Percentiles rank a stretch among this genome's conserved stretches.
phyloP scores from a whole-genome alignment of 2,888 invertebrate species.

The Meiosimyza platycephala region DNA sequence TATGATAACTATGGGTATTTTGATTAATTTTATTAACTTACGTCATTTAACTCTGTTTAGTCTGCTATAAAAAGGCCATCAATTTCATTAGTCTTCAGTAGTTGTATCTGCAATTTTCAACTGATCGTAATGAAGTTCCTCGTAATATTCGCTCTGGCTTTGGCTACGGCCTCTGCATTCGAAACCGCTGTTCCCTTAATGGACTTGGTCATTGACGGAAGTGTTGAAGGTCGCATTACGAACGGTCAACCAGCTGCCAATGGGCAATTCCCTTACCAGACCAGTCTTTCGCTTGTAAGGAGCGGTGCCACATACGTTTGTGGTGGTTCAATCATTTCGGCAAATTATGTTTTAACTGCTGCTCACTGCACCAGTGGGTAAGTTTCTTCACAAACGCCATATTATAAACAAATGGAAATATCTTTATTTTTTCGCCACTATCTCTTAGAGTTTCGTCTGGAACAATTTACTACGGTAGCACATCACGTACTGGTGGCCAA shows the following conservation, averaged over 20 bases:
- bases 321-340: constrained; percentile 57
- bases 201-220: constrained; percentile 20
- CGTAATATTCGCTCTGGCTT: constrained; percentile 47
- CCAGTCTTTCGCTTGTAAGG: constrained; percentile 45
- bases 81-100: no score
- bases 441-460: constrained; percentile 45
- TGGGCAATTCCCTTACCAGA: constrained; percentile 55
- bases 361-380: constrained; percentile 59
- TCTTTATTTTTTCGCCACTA: neutral
- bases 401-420: no score
- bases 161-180: no score
- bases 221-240: constrained; percentile 46
- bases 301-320: constrained; percentile 49
- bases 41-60: no score
- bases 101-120: no score
- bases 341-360: constrained; percentile 58
- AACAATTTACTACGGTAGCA: constrained; percentile 52
- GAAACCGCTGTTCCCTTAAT: constrained; percentile 7
- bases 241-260: constrained; percentile 47
- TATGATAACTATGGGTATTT: no score
- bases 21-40: no score
- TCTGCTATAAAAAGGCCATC: no score
- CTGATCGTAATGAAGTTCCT: constrained; percentile 53
- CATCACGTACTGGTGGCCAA: constrained; percentile 42
- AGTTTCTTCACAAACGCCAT: constrained; percentile 18